Percentiles rank a stretch among this genome's conserved stretches.
phyloP scores from a whole-genome alignment of 2,797 vertebrate species.

The Fundulus diaphanus region DNA sequence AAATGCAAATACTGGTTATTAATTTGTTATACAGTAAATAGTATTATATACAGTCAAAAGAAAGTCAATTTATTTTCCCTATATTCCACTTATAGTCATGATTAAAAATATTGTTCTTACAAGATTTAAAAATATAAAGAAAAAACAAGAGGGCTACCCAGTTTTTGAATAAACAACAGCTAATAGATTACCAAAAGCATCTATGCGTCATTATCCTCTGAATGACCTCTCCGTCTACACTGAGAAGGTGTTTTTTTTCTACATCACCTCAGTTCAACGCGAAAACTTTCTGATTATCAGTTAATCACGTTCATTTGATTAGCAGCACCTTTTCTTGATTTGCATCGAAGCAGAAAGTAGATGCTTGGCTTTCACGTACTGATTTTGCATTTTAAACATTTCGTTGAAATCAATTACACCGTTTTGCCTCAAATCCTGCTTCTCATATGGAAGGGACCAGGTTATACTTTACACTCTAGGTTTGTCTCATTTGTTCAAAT shows the following conservation, averaged over 20 bases:
- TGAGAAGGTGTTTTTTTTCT: background rate
- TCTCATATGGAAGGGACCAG: background rate
- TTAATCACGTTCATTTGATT: background rate
- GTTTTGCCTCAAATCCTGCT: background rate
- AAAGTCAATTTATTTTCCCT: background rate
- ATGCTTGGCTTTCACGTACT: background rate
- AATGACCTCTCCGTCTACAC: background rate
- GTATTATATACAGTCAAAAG: background rate
- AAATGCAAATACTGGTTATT: background rate
- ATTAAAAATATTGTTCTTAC: background rate
- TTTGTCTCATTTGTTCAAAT: too few relatives aligned
- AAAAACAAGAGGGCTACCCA: background rate
- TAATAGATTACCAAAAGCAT: background rate
- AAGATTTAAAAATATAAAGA: background rate
- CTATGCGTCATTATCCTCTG: background rate
- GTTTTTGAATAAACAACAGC: background rate
- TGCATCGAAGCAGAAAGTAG: background rate
- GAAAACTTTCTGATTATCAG: background rate
- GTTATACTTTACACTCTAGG: background rate
- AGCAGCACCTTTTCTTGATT: background rate
- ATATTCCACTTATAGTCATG: too few relatives aligned
- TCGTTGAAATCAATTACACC: background rate
- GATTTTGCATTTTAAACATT: background rate
- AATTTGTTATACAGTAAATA: too few relatives aligned
- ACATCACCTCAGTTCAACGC: background rate